Evolutionary conservation across 2,113 vertebrate species (phyloP), one percentile per base, ranked within the genome.

Genomic region (Dolichallabes microphthalmus): DNA sequence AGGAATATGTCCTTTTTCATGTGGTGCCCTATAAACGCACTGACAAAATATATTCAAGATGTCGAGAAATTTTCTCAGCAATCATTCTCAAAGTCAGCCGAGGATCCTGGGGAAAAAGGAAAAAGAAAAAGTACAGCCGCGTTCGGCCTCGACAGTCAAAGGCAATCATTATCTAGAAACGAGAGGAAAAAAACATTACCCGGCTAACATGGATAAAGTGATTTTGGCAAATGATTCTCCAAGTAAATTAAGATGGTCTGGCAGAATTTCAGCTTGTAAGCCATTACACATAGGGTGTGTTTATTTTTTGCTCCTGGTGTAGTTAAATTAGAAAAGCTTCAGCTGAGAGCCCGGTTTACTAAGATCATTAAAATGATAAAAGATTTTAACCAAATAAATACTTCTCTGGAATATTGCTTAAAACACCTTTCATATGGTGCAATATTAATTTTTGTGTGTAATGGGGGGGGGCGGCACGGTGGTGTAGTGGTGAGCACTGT

Each of bases 181-280:
- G 20, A 17, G 22, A n/a, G 27, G n/a, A 74, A 2, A 55, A 82
- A 77, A 39, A 78, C 82, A 68, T 83, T 74, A 66, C 57, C 71
- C 12, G 86, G 68, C 22, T 80, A 89, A 75, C 19, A 4, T 30
- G 80, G 32, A 39, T 68, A 50, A 83, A 45, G 64, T n/a, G 13
- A 82, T 74, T 85, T 82, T 84, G 15, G 68, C 74, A 25, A 83
- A 86, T 90, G 63, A 86, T 84, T 86, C 82, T 81, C 61, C 7
- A 27, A 55, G 85, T 53, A 77, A 74, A 83, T 80, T 75, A 87
- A 88, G 58, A 66, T 45, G 13, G 77, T 57, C 35, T 73, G 61
- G 58, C 86, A 84, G 53, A 82, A 60, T 39, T 19, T 39, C 12
- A 85, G 80, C 25, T 83, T 83, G 79, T 82, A 81, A 80, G 55